Evolutionary conservation across 2,113 vertebrate species (phyloP).

Genomic region (Neotoma lepida): DNA sequence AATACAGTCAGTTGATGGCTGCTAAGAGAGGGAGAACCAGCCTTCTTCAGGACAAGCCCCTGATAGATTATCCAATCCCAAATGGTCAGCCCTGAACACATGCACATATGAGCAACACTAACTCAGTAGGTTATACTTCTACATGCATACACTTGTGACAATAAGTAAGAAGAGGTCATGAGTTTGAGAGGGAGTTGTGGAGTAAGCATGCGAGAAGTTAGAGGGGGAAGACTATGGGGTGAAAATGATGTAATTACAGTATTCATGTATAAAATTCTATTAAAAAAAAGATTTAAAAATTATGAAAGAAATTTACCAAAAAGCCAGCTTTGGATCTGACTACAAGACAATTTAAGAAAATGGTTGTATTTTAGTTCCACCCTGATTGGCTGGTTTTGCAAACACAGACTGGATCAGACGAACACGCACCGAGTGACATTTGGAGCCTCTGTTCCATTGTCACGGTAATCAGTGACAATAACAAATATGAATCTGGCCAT

Average conservation of each 20-base stretch:
- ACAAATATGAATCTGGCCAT: neutral
- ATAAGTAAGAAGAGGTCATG: neutral
- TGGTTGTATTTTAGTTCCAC: neutral
- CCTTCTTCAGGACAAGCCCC: neutral
- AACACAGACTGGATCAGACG: neutral
- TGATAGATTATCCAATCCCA: neutral
- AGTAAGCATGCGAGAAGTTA: too few species aligned
- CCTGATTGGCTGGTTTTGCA: neutral
- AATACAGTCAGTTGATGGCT: neutral
- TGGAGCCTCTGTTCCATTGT: neutral
- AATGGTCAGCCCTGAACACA: neutral
- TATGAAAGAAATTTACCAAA: conserved; percentile 3
- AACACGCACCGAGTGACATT: neutral
- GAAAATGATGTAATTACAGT: neutral
- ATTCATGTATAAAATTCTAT: neutral
- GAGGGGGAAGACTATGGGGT: neutral
- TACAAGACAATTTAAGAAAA: neutral
- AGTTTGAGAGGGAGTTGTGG: neutral
- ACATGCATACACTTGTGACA: neutral
- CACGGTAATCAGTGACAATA: neutral
- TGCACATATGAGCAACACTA: neutral
- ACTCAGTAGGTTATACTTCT: neutral
- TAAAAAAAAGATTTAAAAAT: neutral
- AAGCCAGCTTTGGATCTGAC: neutral
- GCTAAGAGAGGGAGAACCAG: neutral